Evolutionary conservation across 2,888 invertebrate species (phyloP), one percentile per base, ranked within the genome.

Genomic region (Epinotia demarniana): DNA sequence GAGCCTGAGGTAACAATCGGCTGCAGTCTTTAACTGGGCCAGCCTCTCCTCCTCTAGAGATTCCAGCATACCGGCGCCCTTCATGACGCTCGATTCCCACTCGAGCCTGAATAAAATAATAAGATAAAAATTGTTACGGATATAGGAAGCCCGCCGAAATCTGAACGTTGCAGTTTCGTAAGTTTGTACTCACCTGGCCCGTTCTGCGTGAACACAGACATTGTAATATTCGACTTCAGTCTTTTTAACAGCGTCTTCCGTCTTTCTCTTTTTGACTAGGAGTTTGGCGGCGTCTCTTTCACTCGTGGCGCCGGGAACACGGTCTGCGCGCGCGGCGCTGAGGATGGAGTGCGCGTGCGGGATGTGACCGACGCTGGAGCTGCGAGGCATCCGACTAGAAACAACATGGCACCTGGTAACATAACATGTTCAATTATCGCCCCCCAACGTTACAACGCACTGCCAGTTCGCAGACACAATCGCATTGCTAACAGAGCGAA

Each of bases 141-240:
- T 9, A 39, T 9, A 39, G 39, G 39, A 39, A 39, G 39, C 39
- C 9, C 9, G 39, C 39, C 39, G 39, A 39, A 39, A 39, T 39
- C 39, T 1, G 39, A 39, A 39, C 39, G 8, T 39, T 39, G 39
- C 39, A 39, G 39, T 39, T 39, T 39, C 9, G 39, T 39, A 16
- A 49, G 49, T 49, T 16, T 16, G 13, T 73, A 43, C 76, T 80
- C 94, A 97, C 95, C 98, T 96, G 23, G 98, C 96, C 82, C 98
- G 95, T 92, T 99, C 99, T 46, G 98, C 97, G 82, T 98, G 96
- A 79, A 98, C 97, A 85, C 98, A 98, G 69, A 97, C 95, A 79
- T 98, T 98, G 85, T 98, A 98, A 91, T 99, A 99, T 85, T 99
- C 98, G 77, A 98, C 97, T 91, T 99, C 99, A 69, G 98, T 97